Conservation (phyloP, 2,888 invertebrate species). For the Megaustenia siamemsis region DNA sequence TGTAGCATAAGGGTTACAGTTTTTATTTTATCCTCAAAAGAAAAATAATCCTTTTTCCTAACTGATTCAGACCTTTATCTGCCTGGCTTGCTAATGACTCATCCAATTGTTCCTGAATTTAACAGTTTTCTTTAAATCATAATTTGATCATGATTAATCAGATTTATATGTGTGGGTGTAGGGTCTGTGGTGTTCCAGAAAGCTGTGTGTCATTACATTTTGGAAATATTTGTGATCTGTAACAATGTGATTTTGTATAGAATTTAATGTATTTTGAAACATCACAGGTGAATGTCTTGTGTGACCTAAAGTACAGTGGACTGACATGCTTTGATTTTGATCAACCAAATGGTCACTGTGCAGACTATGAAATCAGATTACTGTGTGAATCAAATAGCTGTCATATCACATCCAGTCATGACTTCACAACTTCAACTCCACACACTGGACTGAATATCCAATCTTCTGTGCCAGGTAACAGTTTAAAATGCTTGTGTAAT, state of each 20-base stretch:
- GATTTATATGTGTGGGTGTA: no score
- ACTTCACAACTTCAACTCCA: not conserved
- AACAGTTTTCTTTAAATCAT: no score
- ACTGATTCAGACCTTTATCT: no score
- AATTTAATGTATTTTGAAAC: not conserved
- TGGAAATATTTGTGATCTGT: not conserved
- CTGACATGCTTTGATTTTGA: slow-evolving; percentile 54
- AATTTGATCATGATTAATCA: no score
- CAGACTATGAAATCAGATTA: slow-evolving; percentile 61
- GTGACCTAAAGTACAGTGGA: slow-evolving; percentile 58
- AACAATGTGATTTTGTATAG: not conserved
- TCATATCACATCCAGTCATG: not conserved
- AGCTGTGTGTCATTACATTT: no score
- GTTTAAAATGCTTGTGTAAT: not conserved
- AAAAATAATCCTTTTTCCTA: no score
- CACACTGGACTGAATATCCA: not conserved
- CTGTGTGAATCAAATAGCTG: slow-evolving; percentile 59
- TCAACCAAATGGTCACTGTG: slow-evolving; percentile 54
- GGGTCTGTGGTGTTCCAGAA: no score
- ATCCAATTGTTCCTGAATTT: no score
- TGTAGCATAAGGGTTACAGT: no score
- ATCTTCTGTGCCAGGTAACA: slow-evolving; percentile 15
- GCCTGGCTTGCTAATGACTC: no score
- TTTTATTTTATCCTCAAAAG: no score
- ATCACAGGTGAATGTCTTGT: slow-evolving; percentile 53